Conservation (phyloP, 2,888 invertebrate species). For the Limnephilus marmoratus region DNA sequence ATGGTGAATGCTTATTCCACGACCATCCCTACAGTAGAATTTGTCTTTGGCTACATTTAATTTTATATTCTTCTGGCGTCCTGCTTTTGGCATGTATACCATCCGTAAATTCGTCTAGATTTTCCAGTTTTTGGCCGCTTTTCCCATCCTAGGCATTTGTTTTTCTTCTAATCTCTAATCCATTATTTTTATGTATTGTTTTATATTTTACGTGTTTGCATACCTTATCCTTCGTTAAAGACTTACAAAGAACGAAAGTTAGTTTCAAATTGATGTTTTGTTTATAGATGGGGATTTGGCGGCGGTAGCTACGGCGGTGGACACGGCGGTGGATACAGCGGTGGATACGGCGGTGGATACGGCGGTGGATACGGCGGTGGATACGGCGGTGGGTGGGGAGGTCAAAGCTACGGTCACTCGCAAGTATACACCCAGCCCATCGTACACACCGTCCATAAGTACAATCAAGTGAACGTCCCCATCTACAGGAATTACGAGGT, state of each 20-base stretch:
- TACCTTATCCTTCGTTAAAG: neutral
- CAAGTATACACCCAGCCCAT: conserved; percentile 13
- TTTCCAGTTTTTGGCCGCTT: too few relatives aligned
- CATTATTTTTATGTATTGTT: too few relatives aligned
- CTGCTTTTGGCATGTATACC: too few relatives aligned
- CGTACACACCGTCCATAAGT: conserved; percentile 22
- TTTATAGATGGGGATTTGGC: neutral
- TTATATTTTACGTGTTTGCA: too few relatives aligned
- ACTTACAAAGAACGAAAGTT: neutral
- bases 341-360: neutral
- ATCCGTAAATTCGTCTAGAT: too few relatives aligned
- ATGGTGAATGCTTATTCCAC: too few relatives aligned
- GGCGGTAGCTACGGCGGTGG: too few relatives aligned
- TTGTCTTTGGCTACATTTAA: too few relatives aligned
- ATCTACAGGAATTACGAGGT: conserved; percentile 40
- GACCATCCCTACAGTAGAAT: too few relatives aligned
- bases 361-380: neutral
- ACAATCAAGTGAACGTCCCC: conserved; percentile 23
- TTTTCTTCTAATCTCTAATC: too few relatives aligned
- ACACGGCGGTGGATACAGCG: neutral
- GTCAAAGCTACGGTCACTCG: neutral
- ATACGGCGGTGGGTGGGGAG: neutral
- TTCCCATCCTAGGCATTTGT: too few relatives aligned
- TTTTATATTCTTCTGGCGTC: too few relatives aligned
- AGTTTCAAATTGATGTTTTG: neutral